Conservation (phyloP, 2,888 invertebrate species). For the Cantharis lateralis region DNA sequence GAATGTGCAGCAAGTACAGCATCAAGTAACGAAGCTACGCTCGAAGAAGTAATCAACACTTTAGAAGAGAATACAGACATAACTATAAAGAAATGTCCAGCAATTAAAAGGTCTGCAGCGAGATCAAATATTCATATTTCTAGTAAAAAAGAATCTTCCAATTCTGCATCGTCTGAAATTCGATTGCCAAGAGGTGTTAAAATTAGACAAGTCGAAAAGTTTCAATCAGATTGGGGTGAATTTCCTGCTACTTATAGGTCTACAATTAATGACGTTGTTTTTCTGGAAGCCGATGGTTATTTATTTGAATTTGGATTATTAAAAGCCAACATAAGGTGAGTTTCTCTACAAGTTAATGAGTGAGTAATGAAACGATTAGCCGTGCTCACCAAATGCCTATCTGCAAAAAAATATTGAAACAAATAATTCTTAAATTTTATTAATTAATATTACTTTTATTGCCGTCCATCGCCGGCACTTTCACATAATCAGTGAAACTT, state of each 20-base stretch:
- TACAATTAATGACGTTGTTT: constrained; percentile 43
- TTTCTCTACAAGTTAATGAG: not conserved
- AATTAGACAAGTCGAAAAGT: constrained; percentile 34
- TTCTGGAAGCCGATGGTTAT: constrained; percentile 44
- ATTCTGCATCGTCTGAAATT: constrained; percentile 26
- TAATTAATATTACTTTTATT: too few species aligned
- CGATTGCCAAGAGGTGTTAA: constrained; percentile 36
- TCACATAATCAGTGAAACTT: too few species aligned
- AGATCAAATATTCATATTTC: constrained; percentile 5
- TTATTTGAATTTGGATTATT: constrained; percentile 46
- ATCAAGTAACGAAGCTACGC: not conserved
- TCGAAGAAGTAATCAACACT: constrained; percentile 21
- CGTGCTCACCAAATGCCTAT: too few species aligned
- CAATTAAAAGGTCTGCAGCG: constrained; percentile 3
- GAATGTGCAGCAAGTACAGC: not conserved
- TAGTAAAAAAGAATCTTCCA: constrained; percentile 12
- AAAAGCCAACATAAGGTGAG: constrained; percentile 43
- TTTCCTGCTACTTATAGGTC: constrained; percentile 35
- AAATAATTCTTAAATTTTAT: too few species aligned
- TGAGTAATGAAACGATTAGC: too few species aligned
- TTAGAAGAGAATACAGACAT: constrained; percentile 13
- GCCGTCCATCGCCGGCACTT: too few species aligned
- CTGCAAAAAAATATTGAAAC: too few species aligned
- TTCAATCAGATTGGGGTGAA: constrained; percentile 37
- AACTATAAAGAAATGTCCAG: not conserved